Percentiles rank a stretch among this genome's conserved stretches.
These are phyloP conservation scores for Thereva unica DNA, from an alignment of 2,888 invertebrate genomes.

Conservation along the genomic window DNA sequence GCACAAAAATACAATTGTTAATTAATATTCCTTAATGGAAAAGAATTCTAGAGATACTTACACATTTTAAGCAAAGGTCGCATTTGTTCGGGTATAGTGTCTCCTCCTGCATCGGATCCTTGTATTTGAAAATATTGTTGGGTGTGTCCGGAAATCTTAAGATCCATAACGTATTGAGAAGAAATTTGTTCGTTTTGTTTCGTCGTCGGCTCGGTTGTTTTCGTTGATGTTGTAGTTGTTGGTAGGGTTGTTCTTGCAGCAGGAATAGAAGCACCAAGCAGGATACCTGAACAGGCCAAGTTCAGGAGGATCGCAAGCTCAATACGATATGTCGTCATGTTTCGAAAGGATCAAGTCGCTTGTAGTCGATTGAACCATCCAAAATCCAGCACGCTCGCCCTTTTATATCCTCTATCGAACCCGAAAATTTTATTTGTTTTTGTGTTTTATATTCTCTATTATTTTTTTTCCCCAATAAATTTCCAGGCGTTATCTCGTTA, in stretches of 20 bases:
- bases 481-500: neutral
- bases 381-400: neutral
- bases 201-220: too few species aligned
- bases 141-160: too few species aligned
- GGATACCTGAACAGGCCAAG: neutral
- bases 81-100: too few species aligned
- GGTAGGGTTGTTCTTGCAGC: neutral
- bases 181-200: too few species aligned
- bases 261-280: neutral
- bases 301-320: neutral
- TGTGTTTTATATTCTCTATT: too few species aligned
- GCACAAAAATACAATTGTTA: neutral
- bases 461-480: too few species aligned
- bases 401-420: conserved; percentile 2
- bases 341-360: conserved; percentile 20
- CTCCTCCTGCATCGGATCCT: too few species aligned
- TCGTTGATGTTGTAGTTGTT: too few species aligned
- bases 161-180: too few species aligned
- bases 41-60: neutral
- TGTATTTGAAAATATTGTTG: too few species aligned
- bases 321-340: neutral
- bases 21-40: neutral
- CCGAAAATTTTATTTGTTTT: too few species aligned
- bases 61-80: too few species aligned
- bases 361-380: conserved; percentile 6